Conservation (phyloP, 2,888 invertebrate species). For the Subacronicta megacephala region DNA sequence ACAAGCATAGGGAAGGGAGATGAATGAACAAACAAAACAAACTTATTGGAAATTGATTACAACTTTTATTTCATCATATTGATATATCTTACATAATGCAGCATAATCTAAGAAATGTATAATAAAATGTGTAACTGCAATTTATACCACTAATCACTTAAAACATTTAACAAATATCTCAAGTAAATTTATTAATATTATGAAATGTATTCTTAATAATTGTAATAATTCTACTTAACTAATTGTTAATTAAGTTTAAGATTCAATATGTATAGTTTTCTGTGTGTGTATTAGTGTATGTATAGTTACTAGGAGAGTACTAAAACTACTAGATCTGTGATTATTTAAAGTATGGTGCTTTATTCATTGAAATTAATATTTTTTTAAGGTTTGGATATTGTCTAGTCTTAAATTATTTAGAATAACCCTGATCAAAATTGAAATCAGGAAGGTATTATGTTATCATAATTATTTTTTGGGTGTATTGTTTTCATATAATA, state of each 20-base stretch:
- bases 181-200: too few species aligned
- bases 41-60: neutral
- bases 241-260: neutral
- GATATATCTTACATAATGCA: too few species aligned
- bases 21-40: conserved; percentile 49
- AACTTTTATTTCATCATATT: neutral
- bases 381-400: neutral
- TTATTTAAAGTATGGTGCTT: conserved; percentile 12
- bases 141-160: too few species aligned
- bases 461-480: neutral
- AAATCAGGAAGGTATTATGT: neutral
- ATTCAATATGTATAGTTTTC: neutral
- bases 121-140: too few species aligned
- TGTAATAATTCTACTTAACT: too few species aligned
- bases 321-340: neutral
- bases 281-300: neutral
- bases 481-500: neutral
- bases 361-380: conserved; percentile 2
- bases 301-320: neutral
- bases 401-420: conserved; percentile 17
- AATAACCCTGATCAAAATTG: neutral
- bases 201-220: too few species aligned
- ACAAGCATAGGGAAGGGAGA: conserved; percentile 59
- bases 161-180: too few species aligned
- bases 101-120: too few species aligned